Percentiles rank a stretch among this genome's conserved stretches.
These are phyloP conservation scores for Hystrix brachyura DNA, from an alignment of 2,113 vertebrate genomes.

Conservation along the genomic window DNA sequence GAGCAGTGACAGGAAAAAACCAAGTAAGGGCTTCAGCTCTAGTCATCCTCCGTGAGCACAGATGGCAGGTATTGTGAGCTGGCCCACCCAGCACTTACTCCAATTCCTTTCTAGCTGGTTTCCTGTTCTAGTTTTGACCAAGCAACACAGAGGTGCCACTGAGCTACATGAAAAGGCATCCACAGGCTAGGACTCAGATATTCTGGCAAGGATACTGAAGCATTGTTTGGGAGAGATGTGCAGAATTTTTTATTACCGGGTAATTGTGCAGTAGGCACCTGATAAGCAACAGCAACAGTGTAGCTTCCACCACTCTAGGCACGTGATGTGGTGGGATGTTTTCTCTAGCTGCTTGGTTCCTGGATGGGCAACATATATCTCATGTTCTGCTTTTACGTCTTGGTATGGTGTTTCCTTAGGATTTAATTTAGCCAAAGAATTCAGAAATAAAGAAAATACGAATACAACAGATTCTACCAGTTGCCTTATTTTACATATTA, in stretches of 20 bases:
- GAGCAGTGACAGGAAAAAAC: background rate
- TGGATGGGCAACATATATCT: background rate
- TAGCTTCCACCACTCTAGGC: background rate
- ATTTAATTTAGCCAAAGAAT: constrained; percentile 20
- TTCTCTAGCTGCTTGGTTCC: background rate
- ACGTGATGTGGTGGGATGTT: background rate
- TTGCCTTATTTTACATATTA: background rate
- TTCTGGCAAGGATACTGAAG: background rate
- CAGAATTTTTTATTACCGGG: background rate
- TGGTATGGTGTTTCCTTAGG: background rate
- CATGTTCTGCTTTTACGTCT: background rate
- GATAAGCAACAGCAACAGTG: background rate
- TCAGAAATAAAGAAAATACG: background rate
- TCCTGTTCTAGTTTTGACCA: background rate
- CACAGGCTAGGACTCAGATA: background rate
- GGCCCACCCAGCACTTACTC: background rate
- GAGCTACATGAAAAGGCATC: background rate
- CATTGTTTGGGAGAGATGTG: background rate
- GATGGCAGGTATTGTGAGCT: background rate
- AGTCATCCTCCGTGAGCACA: background rate
- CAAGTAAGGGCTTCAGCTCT: background rate
- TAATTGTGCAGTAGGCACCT: background rate
- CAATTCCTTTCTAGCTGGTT: background rate
- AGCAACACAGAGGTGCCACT: background rate
- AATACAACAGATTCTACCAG: background rate